Conservation (phyloP, 2,888 invertebrate genomes). For the Iphiclides podalirius region DNA sequence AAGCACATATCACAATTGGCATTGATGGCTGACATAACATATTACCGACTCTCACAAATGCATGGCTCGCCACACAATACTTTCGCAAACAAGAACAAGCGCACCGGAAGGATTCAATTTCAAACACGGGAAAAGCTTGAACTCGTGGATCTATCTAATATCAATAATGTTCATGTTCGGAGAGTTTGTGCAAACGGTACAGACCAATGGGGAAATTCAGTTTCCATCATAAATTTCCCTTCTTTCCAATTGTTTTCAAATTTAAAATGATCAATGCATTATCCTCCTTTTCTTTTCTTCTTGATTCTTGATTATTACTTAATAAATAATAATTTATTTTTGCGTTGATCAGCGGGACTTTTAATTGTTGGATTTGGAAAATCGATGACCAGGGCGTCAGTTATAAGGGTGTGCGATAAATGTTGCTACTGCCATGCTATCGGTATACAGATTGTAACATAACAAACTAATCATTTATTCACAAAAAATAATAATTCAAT, state of each 20-base stretch:
- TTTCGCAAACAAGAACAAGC: slow-evolving; percentile 10
- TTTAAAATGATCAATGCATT: not conserved
- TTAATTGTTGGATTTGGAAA: no score
- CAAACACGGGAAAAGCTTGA: slow-evolving; percentile 12
- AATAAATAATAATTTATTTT: no score
- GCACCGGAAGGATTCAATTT: slow-evolving; percentile 3
- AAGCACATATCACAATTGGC: no score
- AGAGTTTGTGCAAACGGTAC: slow-evolving; percentile 5
- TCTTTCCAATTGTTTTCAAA: not conserved
- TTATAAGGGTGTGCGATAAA: no score
- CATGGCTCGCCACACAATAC: slow-evolving; percentile 2
- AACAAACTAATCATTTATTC: no score
- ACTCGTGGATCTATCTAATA: slow-evolving; percentile 8
- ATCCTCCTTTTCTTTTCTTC: not conserved
- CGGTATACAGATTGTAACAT: no score
- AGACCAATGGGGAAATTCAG: not conserved
- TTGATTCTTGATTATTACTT: not conserved
- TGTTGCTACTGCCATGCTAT: no score
- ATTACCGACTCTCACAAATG: not conserved
- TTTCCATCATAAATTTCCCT: not conserved
- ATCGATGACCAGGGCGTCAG: no score
- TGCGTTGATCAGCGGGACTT: no score
- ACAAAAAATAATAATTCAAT: no score
- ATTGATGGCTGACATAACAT: no score
- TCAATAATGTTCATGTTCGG: slow-evolving; percentile 1